A percentile compares a stretch with the other conserved stretches of the same genome.
These are phyloP conservation scores for Athetis lepigone DNA, from an alignment of 2,888 invertebrate species.

Conservation along the genomic window DNA sequence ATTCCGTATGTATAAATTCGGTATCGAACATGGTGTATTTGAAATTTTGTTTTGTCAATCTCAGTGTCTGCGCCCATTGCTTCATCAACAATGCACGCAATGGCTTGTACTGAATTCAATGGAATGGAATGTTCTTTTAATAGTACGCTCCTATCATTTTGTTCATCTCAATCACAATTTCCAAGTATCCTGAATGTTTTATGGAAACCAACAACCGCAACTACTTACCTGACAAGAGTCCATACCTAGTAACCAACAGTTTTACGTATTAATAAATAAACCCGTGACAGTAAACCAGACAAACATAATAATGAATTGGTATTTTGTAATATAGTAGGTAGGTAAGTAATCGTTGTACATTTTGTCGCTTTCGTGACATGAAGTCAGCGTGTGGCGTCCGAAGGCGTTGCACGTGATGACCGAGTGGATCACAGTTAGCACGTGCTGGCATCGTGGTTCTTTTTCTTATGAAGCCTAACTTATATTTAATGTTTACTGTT, in stretches of 20 bases:
- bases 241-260: constrained; percentile 9
- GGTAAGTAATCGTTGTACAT: constrained; percentile 44
- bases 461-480: constrained; percentile 64
- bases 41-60: constrained; percentile 38
- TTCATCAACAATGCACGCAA: constrained; percentile 49
- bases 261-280: constrained; percentile 31
- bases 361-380: constrained; percentile 54
- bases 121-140: constrained; percentile 36
- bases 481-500: constrained; percentile 62
- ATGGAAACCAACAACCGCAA: constrained; percentile 5
- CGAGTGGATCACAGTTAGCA: constrained; percentile 70
- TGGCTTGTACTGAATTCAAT: constrained; percentile 40
- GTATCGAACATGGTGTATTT: constrained; percentile 45
- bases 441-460: constrained; percentile 76
- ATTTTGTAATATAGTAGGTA: constrained; percentile 17
- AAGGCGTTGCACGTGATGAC: constrained; percentile 70
- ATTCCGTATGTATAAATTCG: constrained; percentile 56
- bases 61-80: constrained; percentile 41
- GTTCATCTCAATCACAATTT: constrained; percentile 40
- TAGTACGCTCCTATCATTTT: constrained; percentile 21
- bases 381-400: constrained; percentile 46
- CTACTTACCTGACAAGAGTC: neutral
- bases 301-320: constrained; percentile 30
- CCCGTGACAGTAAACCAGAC: constrained; percentile 23
- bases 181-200: constrained; percentile 21